Evolutionary conservation across 2,797 vertebrate species (phyloP), one percentile per base, ranked within the genome.

Genomic region (Champsocephalus gunnari): DNA sequence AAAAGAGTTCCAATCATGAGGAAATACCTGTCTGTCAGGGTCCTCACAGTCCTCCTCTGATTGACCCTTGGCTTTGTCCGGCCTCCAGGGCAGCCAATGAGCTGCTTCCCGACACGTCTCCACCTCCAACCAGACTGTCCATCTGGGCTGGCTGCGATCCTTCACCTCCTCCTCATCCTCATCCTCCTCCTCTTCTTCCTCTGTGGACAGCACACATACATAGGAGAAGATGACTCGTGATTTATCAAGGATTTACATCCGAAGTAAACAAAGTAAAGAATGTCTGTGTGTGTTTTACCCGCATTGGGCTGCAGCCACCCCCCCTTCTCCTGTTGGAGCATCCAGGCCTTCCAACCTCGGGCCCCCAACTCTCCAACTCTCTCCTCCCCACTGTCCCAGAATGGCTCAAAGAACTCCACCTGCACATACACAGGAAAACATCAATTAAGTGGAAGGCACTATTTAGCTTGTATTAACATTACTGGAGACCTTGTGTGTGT

Each of bases 321-420:
- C 38, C 98, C 98, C 73, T 94, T 95, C 79, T 99, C 97, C 87
- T 99, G 97, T 89, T 99, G 98, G 62, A 93, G 95, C 97, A 99
- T 98, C 98, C 98, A 99, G 0, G 96, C 94, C 68, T 94, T 96
- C 98, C 98, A 99, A 61, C 98, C 98, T 70, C 95, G 95, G 60
- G 97, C 96, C 0, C 95, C 97, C 53, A 92, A 92, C 92, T 99
- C 98, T 67, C 98, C 98, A 34, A 97, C 92, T 49, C 97, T 94
- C 8, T 96, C 96, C 81, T 99, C 98, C 58, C 97, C 97, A 0
- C 98, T 98, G 89, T 99, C 98, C 98, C 98, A 99, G 71, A 99
- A 99, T 0, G 98, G 96, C 89, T 99, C 98, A 83, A 99, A 99
- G 93, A 99, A 99, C 45, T 99, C 97, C 32, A 96, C 96, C 98